A percentile compares a stretch with the other conserved stretches of the same genome.
These are phyloP conservation scores for Polypterus bichir DNA, from an alignment of 2,113 vertebrate species.

Conservation along the genomic window DNA sequence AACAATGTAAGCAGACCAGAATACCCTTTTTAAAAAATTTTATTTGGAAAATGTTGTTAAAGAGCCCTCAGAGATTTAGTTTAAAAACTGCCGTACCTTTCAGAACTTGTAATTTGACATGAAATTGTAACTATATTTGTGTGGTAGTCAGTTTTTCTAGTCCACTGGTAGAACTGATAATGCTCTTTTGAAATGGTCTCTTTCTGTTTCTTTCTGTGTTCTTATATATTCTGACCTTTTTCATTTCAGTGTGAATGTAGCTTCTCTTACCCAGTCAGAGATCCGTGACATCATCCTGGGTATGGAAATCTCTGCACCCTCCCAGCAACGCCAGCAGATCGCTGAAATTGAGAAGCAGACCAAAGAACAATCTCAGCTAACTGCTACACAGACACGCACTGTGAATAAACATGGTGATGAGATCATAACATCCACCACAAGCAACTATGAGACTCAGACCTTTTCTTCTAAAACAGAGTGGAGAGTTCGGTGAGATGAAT, in stretches of 20 bases:
- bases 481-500: conserved; percentile 74
- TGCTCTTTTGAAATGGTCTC: no score
- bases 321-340: conserved; percentile 97
- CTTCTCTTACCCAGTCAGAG: conserved; percentile 92
- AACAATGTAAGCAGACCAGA: no score
- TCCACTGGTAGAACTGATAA: no score
- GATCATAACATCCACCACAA: conserved; percentile 97
- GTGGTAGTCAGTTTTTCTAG: no score
- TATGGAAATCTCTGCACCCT: conserved; percentile 97
- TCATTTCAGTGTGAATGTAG: conserved; percentile 79
- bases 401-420: conserved; percentile 98
- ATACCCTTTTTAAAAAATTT: no score
- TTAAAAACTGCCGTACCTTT: no score
- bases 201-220: no score
- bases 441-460: conserved; percentile 97
- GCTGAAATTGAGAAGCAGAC: conserved; percentile 98
- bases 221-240: conserved; percentile 5
- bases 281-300: conserved; percentile 97
- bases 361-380: conserved; percentile 95
- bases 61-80: no score
- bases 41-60: no score
- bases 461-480: conserved; percentile 98
- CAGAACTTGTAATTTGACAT: no score
- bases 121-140: no score
- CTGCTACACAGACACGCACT: conserved; percentile 89